Evolutionary conservation across 2,113 vertebrate genomes (phyloP).

Genomic region (Pimephales promelas): DNA sequence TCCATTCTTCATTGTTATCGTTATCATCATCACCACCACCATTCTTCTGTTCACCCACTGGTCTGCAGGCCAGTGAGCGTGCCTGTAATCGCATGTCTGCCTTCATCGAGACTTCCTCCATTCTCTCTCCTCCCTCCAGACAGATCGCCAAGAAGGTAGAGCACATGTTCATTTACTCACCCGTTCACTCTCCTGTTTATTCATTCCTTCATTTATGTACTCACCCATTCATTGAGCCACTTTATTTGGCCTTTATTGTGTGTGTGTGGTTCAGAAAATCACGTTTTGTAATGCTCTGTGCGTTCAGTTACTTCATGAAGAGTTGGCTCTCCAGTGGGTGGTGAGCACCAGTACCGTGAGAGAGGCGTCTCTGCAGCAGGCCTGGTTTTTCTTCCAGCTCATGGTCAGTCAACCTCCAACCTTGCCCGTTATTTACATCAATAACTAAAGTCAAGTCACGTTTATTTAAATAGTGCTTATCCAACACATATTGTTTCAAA

Average conservation of each 20-base stretch:
- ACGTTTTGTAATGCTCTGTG: constrained; percentile 1
- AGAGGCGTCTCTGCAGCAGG: constrained; percentile 83
- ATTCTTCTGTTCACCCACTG: constrained; percentile 66
- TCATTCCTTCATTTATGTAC: constrained; percentile 3
- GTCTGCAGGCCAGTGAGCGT: constrained; percentile 81
- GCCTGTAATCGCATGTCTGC: constrained; percentile 87
- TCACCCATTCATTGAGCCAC: background rate
- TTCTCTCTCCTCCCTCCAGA: constrained; percentile 78
- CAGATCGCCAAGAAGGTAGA: constrained; percentile 89
- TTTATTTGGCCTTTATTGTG: background rate
- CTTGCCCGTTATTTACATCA: background rate
- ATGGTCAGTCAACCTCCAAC: constrained; percentile 75
- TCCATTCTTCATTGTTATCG: constrained; percentile 63
- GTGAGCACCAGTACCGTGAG: constrained; percentile 84
- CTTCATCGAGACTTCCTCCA: constrained; percentile 82
- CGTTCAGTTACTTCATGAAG: constrained; percentile 85
- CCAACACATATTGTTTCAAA: background rate
- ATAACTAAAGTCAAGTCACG: background rate
- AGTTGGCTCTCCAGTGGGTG: constrained; percentile 89
- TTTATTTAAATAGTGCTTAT: background rate
- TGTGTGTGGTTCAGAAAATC: background rate
- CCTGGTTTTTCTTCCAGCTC: constrained; percentile 92
- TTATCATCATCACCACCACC: constrained; percentile 51
- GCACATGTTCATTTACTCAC: constrained; percentile 34
- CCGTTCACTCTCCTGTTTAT: background rate